Evolutionary conservation across 2,888 invertebrate genomes (phyloP), one percentile per base, ranked within the genome.

Genomic region (Meloe dianella): DNA sequence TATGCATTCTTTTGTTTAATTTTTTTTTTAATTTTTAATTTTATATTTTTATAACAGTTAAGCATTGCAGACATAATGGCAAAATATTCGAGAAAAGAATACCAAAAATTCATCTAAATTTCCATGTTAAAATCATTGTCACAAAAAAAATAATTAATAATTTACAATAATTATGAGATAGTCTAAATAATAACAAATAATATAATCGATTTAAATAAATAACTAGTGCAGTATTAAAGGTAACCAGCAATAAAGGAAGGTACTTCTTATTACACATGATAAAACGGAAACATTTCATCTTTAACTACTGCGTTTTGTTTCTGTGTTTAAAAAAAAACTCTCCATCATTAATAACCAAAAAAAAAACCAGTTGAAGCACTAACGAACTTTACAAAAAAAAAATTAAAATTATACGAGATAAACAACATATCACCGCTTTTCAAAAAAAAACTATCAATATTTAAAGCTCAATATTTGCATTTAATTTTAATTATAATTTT

Each of bases 1-100:
- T 93, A 93, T 93, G 93, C 93, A 92, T 92, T 54, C 27, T 27
- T 27, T 51, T 51, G 24, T 51, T 24, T 51, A 22, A 22, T 22
- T 51, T 51, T 51, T 20, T 51, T 51, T 10, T 22, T 20, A 47
- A 47, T 17, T 51, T 91, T 84, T 74, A 64, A 17, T 12, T 41
- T 41, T 12, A 7, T 41, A 17, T 17, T 89, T 89, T 90, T 89
- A 88, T 90, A 90, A 87, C 83, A 81, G 86, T 86, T 24, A 86
- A 86, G 86, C 86, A 87, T 87, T 86, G 86, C 85, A 85, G 85
- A 85, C 85, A 80, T 77, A 79, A 78, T 76, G 75, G 76, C 76
- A 78, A 78, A 78, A 69, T n/a, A 73, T 68, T 65, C 56, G 57
- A 61, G 72, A 64, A 70, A 61, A 67, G 7, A 61, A 65, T n/a